Conservation (phyloP, 2,797 vertebrate genomes). For the Tenualosa ilisha region DNA sequence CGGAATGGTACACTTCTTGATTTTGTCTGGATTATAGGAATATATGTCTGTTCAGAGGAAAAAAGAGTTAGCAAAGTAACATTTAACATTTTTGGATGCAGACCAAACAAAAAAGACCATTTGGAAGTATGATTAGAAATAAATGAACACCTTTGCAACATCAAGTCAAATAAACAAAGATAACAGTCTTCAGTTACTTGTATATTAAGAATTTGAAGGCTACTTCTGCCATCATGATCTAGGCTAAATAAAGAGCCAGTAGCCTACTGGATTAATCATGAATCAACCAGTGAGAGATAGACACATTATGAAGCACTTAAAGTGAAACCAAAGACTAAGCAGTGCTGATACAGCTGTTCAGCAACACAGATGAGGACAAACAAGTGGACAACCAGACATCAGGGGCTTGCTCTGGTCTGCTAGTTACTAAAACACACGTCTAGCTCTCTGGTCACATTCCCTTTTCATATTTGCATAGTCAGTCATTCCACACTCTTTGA, state of each 20-base stretch:
- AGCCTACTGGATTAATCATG: not conserved
- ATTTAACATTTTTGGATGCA: not conserved
- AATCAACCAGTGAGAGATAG: not conserved
- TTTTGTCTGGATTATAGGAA: not conserved
- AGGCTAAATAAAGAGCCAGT: not conserved
- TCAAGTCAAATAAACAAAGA: constrained; percentile 3
- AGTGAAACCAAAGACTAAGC: constrained; percentile 3
- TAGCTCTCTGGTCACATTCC: constrained; percentile 30
- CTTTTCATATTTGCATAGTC: constrained; percentile 57
- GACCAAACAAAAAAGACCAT: not conserved
- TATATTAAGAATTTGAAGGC: not conserved
- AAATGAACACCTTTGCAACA: not conserved
- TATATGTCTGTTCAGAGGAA: not conserved
- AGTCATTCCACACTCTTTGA: constrained; percentile 36
- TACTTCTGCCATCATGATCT: not conserved
- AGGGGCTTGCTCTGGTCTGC: not conserved
- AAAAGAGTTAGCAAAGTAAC: not conserved
- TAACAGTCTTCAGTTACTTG: constrained; percentile 17
- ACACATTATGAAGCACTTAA: constrained; percentile 9
- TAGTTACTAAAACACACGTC: not conserved
- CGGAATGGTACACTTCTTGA: not conserved
- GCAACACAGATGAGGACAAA: not conserved
- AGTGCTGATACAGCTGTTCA: not conserved
- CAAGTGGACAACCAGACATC: not conserved
- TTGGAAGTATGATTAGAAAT: not conserved